Conservation (phyloP, 1,140 invertebrate species). For the Heliconius nattereri region DNA sequence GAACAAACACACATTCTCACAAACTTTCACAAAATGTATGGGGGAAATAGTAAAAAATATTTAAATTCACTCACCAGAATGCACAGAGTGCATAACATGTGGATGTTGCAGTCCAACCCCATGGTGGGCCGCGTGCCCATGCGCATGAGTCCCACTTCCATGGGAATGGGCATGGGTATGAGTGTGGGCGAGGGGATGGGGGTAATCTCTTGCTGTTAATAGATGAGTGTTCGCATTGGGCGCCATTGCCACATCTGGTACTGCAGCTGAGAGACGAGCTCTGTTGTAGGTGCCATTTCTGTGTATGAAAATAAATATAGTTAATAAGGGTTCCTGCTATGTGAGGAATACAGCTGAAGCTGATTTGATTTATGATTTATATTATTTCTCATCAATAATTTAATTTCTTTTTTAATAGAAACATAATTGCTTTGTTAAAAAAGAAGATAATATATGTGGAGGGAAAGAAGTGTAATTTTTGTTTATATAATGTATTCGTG, state of each 20-base stretch:
- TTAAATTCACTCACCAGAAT: neutral
- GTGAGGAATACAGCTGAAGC: too few relatives aligned
- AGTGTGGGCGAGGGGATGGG: conserved; percentile 25
- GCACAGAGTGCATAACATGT: neutral
- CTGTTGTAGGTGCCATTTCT: conserved; percentile 33
- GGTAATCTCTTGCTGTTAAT: conserved; percentile 59
- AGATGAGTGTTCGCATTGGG: conserved; percentile 73
- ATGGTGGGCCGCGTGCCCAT: neutral
- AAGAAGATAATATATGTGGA: too few relatives aligned
- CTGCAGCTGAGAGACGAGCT: conserved; percentile 55
- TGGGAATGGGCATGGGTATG: neutral
- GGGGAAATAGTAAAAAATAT: neutral
- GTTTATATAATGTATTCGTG: too few relatives aligned
- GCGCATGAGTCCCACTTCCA: neutral
- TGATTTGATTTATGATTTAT: too few relatives aligned
- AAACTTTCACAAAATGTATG: neutral
- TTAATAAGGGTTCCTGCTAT: too few relatives aligned
- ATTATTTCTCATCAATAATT: too few relatives aligned
- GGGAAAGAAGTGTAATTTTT: too few relatives aligned
- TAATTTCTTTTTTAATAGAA: too few relatives aligned
- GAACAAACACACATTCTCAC: too few relatives aligned
- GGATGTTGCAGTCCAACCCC: neutral
- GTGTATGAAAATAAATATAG: neutral
- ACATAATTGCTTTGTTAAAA: too few relatives aligned
- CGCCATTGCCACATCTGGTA: conserved; percentile 72